Evolutionary conservation across 1,140 invertebrate genomes (phyloP).

Genomic region (Zaprionus capensis): DNA sequence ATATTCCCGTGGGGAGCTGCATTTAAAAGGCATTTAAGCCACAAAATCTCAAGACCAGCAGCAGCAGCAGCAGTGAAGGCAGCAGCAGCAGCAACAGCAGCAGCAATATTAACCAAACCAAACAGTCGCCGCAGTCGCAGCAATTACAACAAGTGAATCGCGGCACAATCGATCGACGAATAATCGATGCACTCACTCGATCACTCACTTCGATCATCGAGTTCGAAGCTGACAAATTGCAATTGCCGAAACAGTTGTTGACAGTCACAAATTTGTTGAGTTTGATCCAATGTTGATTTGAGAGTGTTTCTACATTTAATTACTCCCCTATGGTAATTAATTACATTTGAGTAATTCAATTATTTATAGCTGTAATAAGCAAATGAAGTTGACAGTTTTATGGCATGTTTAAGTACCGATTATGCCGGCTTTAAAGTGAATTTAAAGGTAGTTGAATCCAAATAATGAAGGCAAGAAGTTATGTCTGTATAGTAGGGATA

Average conservation of each 20-base stretch:
- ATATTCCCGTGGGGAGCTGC: slow-evolving; percentile 83
- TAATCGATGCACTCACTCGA: slow-evolving; percentile 25
- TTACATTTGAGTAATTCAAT: not conserved
- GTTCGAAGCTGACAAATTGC: slow-evolving; percentile 5
- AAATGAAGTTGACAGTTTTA: not conserved
- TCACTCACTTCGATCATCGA: not conserved
- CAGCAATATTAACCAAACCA: slow-evolving; percentile 39
- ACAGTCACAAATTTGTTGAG: not conserved
- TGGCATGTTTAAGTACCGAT: not conserved
- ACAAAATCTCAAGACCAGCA: slow-evolving; percentile 72
- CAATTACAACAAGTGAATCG: slow-evolving; percentile 67
- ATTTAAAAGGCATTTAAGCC: slow-evolving; percentile 84
- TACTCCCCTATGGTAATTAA: not conserved
- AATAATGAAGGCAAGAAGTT: not conserved
- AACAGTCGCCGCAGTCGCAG: slow-evolving; percentile 37
- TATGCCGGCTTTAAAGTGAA: not conserved
- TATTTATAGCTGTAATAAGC: not conserved
- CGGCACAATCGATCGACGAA: slow-evolving; percentile 15
- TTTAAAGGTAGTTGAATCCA: not conserved
- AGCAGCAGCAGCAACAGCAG: not conserved
- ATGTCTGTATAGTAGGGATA: not conserved
- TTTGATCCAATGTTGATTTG: not conserved
- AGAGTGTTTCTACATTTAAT: not conserved
- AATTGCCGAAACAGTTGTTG: slow-evolving; percentile 18
- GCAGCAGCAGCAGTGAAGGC: slow-evolving; percentile 26